Base-by-base conservation (phyloP, 1,140 invertebrate species). In the Nautilus pompilius region DNA sequence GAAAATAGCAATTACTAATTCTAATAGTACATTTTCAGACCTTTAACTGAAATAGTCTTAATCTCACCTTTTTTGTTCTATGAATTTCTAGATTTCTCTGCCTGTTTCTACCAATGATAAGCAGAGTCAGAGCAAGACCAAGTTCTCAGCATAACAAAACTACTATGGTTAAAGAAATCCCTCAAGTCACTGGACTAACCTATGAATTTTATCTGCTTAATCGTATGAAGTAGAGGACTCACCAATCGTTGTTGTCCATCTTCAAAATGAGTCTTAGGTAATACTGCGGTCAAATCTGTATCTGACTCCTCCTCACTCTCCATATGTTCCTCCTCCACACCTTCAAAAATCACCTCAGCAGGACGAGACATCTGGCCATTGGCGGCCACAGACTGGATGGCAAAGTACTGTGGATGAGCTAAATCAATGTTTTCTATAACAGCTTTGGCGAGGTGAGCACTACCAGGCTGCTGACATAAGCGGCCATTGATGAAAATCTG, bases 401-500 rank as follows among this genome's bases (percentile, higher is more conserved):
- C 70, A 59, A 80, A 70, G 36, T 69, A 65, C 29, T 74, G 70
- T n/a, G 65, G 66, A 13, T 62, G 54, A 34, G 63, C 62, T 0
- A 65, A 61, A 49, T 67, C 65, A 5, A 76, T 51, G 33, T 69
- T 73, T 28, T 77, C 74, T 49, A 80, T 63, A 3, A 76, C 67
- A 5, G 69, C 63, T 45, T 74, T 72, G 6, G 71, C 67, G 8
- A 73, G 59, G 28, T 70, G 69, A 15, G 74, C 62, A 56, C 63
- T 74, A n/a, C 55, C 63, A 0, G 69, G 49, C 57, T 73, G 69
- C 36, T 70, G 61, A 29, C 66, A 67, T 17, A 69, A 58, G 17
- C 65, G 66, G 10, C 74, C 74, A 62, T 78, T 67, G 41, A 77
- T 36, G 58, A 67, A 75, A 29, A 77, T 73, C 75, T 77, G 62